phyloP scores from a whole-genome alignment of 1,140 invertebrate genomes.

The Papilio polyxenes region DNA sequence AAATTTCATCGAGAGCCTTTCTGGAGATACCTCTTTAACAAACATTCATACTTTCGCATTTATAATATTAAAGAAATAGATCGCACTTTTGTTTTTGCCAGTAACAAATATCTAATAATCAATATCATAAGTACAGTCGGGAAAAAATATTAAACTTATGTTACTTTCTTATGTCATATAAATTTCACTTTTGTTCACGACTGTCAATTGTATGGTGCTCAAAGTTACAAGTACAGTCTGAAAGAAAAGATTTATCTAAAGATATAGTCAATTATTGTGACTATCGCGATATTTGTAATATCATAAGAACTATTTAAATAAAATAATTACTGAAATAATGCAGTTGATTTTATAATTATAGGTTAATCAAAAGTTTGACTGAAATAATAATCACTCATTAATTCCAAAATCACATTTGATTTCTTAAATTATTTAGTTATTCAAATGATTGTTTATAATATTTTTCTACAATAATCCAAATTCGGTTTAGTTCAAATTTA shows the following conservation, averaged over 20 bases:
- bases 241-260: background rate
- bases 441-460: background rate
- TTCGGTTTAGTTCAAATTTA: background rate
- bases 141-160: no score
- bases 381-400: background rate
- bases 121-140: no score
- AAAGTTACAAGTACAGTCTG: background rate
- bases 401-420: background rate
- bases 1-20: no score
- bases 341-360: background rate
- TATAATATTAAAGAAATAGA: no score
- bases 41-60: no score
- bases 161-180: background rate
- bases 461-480: background rate
- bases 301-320: no score
- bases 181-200: background rate
- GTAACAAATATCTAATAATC: background rate
- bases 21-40: no score
- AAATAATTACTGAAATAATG: background rate
- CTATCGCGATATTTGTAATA: no score
- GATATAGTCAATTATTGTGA: background rate
- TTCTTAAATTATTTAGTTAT: background rate
- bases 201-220: background rate
- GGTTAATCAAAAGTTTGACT: background rate
- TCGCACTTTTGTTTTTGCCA: background rate